phyloP scores from a whole-genome alignment of 2,888 invertebrate species.

The Luperina testacea region DNA sequence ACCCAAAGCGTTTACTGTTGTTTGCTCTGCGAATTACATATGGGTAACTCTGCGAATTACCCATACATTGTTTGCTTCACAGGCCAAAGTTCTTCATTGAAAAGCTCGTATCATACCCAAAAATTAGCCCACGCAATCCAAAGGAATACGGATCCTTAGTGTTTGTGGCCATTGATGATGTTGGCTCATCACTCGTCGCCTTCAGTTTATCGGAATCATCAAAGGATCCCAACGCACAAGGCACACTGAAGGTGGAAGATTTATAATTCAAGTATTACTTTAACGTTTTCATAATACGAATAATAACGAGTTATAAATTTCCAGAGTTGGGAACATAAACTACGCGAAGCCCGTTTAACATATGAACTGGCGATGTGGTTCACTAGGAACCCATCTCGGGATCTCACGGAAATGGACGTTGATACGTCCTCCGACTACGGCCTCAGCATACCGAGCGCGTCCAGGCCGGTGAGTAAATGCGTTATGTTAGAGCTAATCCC shows the following conservation, averaged over 20 bases:
- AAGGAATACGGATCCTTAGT: slow-evolving; percentile 69
- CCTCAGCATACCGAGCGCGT: slow-evolving; percentile 46
- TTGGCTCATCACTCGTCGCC: slow-evolving; percentile 74
- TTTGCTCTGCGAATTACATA: slow-evolving; percentile 53
- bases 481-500: neutral
- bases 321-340: slow-evolving; percentile 93
- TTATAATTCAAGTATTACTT: neutral
- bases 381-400: slow-evolving; percentile 73
- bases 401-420: slow-evolving; percentile 76
- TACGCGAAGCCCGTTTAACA: slow-evolving; percentile 94
- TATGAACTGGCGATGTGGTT: slow-evolving; percentile 83
- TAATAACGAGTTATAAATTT: slow-evolving; percentile 11
- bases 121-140: slow-evolving; percentile 58
- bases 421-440: slow-evolving; percentile 75
- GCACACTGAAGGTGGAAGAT: slow-evolving; percentile 72
- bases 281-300: neutral
- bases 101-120: slow-evolving; percentile 71
- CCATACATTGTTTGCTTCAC: slow-evolving; percentile 51
- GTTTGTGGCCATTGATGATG: slow-evolving; percentile 79
- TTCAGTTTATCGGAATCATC: slow-evolving; percentile 78
- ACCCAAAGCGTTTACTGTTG: neutral
- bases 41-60: slow-evolving; percentile 41
- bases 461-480: slow-evolving; percentile 50
- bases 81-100: slow-evolving; percentile 84
- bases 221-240: slow-evolving; percentile 75